phyloP scores from a whole-genome alignment of 1,140 invertebrate species.

The Drosophila guanche region DNA sequence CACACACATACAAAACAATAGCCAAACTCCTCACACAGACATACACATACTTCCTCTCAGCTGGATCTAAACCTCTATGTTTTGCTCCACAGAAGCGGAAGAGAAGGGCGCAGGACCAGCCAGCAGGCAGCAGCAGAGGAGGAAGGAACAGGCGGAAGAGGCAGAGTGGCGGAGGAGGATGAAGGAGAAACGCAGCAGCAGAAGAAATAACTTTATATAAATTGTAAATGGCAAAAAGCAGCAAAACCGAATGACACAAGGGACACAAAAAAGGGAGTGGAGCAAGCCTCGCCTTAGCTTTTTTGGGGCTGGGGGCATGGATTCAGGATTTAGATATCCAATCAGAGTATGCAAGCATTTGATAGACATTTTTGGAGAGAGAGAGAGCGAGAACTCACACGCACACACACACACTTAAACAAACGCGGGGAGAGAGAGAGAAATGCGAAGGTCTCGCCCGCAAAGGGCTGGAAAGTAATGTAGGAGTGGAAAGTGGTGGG shows the following conservation, averaged over 20 bases:
- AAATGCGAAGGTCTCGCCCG: neutral
- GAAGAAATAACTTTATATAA: slow-evolving; percentile 78
- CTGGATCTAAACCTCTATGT: slow-evolving; percentile 21
- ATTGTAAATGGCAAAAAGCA: slow-evolving; percentile 68
- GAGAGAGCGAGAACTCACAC: slow-evolving; percentile 12
- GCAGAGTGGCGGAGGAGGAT: too few species aligned
- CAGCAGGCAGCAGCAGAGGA: slow-evolving; percentile 27
- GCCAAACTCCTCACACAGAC: slow-evolving; percentile 9
- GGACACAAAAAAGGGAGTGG: slow-evolving; percentile 63
- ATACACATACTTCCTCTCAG: slow-evolving; percentile 9
- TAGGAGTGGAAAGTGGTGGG: slow-evolving; percentile 1
- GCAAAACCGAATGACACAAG: slow-evolving; percentile 37
- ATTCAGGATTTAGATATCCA: slow-evolving; percentile 80
- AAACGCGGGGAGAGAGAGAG: slow-evolving; percentile 15
- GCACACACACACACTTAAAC: neutral
- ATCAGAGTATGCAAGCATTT: slow-evolving; percentile 73
- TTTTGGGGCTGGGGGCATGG: slow-evolving; percentile 43
- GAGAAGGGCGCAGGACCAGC: slow-evolving; percentile 6
- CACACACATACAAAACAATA: slow-evolving; percentile 8
- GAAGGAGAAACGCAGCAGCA: slow-evolving; percentile 25
- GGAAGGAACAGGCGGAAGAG: slow-evolving; percentile 5
- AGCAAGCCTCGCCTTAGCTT: slow-evolving; percentile 38
- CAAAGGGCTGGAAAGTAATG: neutral
- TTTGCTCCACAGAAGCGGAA: slow-evolving; percentile 29
- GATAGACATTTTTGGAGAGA: slow-evolving; percentile 56